phyloP scores from a whole-genome alignment of 2,113 vertebrate species.

The Ramphastos sulfuratus region DNA sequence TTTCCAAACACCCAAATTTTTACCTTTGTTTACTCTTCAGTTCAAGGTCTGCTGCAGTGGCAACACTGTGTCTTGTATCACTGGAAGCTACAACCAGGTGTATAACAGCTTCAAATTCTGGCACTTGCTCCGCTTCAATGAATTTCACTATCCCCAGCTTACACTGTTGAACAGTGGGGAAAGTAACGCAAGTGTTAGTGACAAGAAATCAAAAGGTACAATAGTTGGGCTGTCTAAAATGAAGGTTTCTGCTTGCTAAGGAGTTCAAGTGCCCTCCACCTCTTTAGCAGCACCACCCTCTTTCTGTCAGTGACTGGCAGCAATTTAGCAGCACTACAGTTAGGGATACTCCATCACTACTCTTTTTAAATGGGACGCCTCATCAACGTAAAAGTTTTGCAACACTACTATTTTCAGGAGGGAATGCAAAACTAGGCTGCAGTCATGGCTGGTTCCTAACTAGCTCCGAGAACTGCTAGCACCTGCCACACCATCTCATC shows the following conservation, averaged over 20 bases:
- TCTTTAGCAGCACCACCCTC: not conserved
- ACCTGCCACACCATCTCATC: not conserved
- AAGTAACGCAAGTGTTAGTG: slow-evolving; percentile 14
- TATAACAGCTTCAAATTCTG: slow-evolving; percentile 93
- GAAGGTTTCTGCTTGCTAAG: not conserved
- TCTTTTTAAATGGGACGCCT: not conserved
- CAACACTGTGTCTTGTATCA: slow-evolving; percentile 94
- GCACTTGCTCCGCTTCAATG: slow-evolving; percentile 94
- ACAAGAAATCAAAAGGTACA: not conserved
- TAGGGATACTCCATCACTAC: not conserved
- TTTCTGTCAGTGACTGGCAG: not conserved
- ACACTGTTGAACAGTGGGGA: slow-evolving; percentile 78
- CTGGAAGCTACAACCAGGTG: slow-evolving; percentile 96
- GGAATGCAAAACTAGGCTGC: not conserved
- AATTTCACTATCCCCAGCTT: slow-evolving; percentile 98
- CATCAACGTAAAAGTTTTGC: not conserved
- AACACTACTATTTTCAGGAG: not conserved
- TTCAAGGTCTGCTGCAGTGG: slow-evolving; percentile 95
- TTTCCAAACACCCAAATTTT: not conserved
- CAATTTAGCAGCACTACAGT: not conserved
- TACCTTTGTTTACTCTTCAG: slow-evolving; percentile 97
- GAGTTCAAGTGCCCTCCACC: not conserved
- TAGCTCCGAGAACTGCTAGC: not conserved
- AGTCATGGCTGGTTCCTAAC: not conserved
- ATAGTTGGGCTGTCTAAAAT: not conserved